Conservation (phyloP, 2,888 invertebrate species). For the Drosophila subsilvestris region DNA sequence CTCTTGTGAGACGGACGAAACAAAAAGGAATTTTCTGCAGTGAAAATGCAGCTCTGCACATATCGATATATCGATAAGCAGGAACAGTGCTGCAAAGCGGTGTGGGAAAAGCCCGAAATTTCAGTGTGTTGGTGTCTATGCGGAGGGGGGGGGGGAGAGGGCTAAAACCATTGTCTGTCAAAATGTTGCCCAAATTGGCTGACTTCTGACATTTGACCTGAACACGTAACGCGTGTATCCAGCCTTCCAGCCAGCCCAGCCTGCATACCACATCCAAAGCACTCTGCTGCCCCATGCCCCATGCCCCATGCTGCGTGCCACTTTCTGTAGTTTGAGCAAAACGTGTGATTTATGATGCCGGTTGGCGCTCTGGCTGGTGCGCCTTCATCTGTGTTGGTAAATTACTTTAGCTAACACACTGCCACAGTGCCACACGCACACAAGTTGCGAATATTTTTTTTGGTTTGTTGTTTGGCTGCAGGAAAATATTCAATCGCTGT, state of each 20-base stretch:
- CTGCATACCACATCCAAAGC: not conserved
- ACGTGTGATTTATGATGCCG: conserved; percentile 74
- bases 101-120: conserved; percentile 1
- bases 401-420: conserved; percentile 68
- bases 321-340: conserved; percentile 36
- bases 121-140: no score
- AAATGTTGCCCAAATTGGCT: conserved; percentile 73
- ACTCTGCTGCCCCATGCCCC: not conserved
- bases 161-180: conserved; percentile 67
- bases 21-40: not conserved
- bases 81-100: conserved; percentile 22
- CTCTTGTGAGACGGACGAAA: no score
- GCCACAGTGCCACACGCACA: not conserved
- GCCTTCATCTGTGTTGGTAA: conserved; percentile 58
- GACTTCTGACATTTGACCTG: conserved; percentile 79
- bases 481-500: conserved; percentile 46
- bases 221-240: conserved; percentile 65
- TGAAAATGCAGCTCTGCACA: not conserved
- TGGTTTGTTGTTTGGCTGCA: conserved; percentile 25
- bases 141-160: no score
- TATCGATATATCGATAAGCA: not conserved
- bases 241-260: not conserved
- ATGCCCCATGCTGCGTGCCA: conserved; percentile 24
- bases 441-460: conserved; percentile 49
- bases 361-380: conserved; percentile 10